Base-by-base conservation (phyloP, 2,888 invertebrate genomes). In the Biston betularia region DNA sequence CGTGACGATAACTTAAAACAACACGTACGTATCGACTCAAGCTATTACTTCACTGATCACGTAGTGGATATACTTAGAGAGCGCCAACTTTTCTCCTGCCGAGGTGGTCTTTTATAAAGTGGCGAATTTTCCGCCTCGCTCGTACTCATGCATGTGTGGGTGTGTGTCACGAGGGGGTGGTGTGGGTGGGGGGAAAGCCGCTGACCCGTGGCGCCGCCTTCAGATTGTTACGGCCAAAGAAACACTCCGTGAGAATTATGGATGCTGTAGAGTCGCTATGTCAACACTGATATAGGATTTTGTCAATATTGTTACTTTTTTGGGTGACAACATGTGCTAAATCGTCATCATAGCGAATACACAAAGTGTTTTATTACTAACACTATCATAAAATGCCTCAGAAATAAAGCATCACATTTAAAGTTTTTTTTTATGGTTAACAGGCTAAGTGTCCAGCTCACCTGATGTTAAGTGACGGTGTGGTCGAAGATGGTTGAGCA, bases 191-290 rank as follows among this genome's bases (percentile, higher is more conserved):
- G 85, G 86, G 80, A 80, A 24, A 81, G 80, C 79, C 86, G 87
- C 90, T 92, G 92, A 92, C 92, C 92, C 92, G 89, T 90, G 91
- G 90, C 91, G 90, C 91, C 89, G 89, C 89, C 92, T 92, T 87
- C 86, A 87, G 90, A 91, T 91, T 92, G 92, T 92, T 92, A 92
- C 91, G 90, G 90, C 87, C 89, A 89, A 87, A 89, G 90, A 89
- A 91, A 91, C 91, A 90, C 90, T 90, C 87, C 81, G 77, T 72
- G 68, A 63, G 81, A 75, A 78, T 63, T 81, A 62, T 72, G 56
- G 63, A 70, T 0, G 55, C 34, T 42, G 61, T 84, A 63, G 87
- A 90, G 84, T 61, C 7, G 12, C 14, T 12, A 12, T 24, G 10
- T 12, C 45, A 45, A 11, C 14, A 14, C 8, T 24, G 35, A 48